phyloP scores from a whole-genome alignment of 1,140 invertebrate genomes.

The Caenorhabditis latens region DNA sequence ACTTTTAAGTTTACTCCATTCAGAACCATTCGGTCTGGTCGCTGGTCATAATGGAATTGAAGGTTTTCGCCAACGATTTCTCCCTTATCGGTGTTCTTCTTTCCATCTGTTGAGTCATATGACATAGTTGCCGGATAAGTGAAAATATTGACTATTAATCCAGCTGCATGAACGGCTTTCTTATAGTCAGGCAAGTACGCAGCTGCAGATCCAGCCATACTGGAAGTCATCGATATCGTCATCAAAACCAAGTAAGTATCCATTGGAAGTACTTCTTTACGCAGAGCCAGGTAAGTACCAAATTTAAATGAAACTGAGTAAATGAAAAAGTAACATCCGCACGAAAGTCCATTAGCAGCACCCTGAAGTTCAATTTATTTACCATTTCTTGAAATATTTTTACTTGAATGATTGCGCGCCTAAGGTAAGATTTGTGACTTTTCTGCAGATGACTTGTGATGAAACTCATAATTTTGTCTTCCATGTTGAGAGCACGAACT shows the following conservation, averaged over 20 bases:
- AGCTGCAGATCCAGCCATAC: conserved; percentile 74
- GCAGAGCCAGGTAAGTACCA: conserved; percentile 78
- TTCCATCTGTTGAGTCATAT: background rate
- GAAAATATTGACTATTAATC: conserved; percentile 2
- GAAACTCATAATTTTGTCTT: conserved; percentile 41
- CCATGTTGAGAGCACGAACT: conserved; percentile 62
- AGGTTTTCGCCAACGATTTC: background rate
- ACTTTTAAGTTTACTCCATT: background rate
- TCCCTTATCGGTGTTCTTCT: background rate
- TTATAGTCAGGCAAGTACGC: conserved; percentile 79
- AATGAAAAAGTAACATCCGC: conserved; percentile 51
- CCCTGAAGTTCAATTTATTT: background rate
- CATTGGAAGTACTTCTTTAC: conserved; percentile 79
- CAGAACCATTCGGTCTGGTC: background rate
- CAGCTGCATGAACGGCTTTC: conserved; percentile 78
- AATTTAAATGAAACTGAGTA: conserved; percentile 74
- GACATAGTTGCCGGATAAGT: background rate
- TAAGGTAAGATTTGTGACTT: conserved; percentile 59
- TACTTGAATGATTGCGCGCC: conserved; percentile 66
- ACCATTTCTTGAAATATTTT: background rate
- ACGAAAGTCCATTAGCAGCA: background rate
- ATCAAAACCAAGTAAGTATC: conserved; percentile 72
- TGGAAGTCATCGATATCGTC: conserved; percentile 68
- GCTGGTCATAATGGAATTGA: background rate
- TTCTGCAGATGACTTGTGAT: conserved; percentile 59